phyloP scores from a whole-genome alignment of 2,888 invertebrate species.

The Drosophila recens region DNA sequence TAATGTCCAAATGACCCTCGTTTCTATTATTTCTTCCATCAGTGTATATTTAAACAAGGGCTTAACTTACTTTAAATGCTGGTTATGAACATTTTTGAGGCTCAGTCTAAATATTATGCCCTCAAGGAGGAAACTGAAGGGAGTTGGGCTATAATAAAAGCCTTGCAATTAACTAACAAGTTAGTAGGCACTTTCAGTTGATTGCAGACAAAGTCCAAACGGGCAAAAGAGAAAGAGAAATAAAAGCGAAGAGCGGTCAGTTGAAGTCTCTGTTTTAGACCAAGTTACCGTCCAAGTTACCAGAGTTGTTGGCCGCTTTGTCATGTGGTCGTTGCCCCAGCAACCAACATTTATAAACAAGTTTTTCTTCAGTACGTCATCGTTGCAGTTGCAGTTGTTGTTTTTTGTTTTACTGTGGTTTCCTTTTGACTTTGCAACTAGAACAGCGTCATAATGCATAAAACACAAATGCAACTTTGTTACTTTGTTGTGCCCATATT shows the following conservation, averaged over 20 bases:
- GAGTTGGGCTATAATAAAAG: conserved; percentile 20
- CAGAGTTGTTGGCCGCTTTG: conserved; percentile 42
- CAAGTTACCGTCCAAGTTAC: conserved; percentile 9
- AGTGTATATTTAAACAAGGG: not conserved
- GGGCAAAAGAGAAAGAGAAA: conserved; percentile 10
- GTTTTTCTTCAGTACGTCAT: conserved; percentile 71
- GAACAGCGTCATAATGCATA: conserved; percentile 56
- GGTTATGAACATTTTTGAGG: not conserved
- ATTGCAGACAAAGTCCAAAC: conserved; percentile 17
- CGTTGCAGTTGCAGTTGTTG: conserved; percentile 33
- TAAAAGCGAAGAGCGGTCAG: conserved; percentile 22
- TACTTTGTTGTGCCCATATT: conserved; percentile 22
- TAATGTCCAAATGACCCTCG: too few relatives aligned
- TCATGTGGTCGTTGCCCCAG: conserved; percentile 76
- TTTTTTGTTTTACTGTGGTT: conserved; percentile 8
- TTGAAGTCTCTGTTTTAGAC: conserved; percentile 24
- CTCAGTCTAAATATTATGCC: conserved; percentile 11
- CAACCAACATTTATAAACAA: conserved; percentile 79
- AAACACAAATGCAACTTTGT: conserved; percentile 40
- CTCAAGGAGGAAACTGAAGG: not conserved
- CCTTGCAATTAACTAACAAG: conserved; percentile 58
- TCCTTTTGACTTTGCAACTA: conserved; percentile 55
- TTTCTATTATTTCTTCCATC: too few relatives aligned
- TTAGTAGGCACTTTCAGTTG: conserved; percentile 48
- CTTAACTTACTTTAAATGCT: conserved; percentile 6